Conservation (phyloP, 2,888 invertebrate genomes). For the Lasioglossum malachurum region DNA sequence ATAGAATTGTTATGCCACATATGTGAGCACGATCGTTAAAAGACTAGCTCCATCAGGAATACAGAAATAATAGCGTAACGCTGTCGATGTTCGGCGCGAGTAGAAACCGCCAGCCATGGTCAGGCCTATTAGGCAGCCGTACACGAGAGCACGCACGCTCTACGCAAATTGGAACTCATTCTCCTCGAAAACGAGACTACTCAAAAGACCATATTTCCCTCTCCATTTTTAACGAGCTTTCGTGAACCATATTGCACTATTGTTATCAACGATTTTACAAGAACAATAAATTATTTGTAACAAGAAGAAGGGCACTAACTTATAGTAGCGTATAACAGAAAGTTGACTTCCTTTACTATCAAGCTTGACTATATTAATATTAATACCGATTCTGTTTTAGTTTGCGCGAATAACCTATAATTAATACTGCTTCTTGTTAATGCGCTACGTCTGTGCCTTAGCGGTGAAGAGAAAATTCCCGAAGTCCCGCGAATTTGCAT, state of each 20-base stretch:
- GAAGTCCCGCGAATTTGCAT: constrained; percentile 42
- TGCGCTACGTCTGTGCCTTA: neutral
- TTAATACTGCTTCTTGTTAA: neutral
- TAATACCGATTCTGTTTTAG: neutral
- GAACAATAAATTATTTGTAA: neutral
- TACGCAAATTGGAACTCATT: neutral
- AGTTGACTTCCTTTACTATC: neutral
- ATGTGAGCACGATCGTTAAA: too few relatives aligned
- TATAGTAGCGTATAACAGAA: neutral
- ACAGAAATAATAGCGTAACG: neutral
- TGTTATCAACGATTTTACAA: neutral
- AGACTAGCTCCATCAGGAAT: neutral
- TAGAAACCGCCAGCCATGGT: neutral
- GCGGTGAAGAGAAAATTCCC: neutral
- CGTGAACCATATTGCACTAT: neutral
- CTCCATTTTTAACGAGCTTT: neutral
- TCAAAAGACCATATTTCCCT: neutral
- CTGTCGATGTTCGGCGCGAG: neutral
- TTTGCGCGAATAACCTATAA: neutral
- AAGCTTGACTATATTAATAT: neutral
- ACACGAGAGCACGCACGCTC: neutral
- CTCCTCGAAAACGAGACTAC: neutral
- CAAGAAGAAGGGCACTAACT: neutral
- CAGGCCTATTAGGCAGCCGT: neutral
- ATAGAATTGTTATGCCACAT: neutral